Conservation (phyloP, 2,888 invertebrate species). For the Oxystoma pomonae region DNA sequence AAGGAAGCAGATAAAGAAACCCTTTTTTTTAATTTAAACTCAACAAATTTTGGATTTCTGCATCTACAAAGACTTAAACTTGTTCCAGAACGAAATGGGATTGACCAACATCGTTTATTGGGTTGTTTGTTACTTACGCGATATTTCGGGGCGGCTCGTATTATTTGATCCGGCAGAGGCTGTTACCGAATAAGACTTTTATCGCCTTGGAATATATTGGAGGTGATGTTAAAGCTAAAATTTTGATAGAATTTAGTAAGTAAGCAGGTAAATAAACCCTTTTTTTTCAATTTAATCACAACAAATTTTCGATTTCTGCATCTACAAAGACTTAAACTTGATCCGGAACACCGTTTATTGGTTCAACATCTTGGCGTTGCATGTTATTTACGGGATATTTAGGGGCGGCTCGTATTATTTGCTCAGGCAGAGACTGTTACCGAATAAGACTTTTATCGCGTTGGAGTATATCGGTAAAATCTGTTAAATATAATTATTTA, state of each 20-base stretch:
- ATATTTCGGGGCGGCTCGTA: constrained; percentile 63
- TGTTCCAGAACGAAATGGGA: constrained; percentile 71
- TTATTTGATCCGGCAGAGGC: constrained; percentile 68
- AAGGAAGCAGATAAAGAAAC: too few species aligned
- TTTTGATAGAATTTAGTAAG: too few species aligned
- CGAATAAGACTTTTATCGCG: constrained; percentile 66
- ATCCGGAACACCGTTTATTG: constrained; percentile 67
- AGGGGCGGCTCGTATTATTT: constrained; percentile 68
- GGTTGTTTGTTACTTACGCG: too few species aligned
- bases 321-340: constrained; percentile 68
- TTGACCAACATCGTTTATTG: constrained; percentile 65
- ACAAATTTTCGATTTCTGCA: constrained; percentile 72
- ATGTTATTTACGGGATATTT: constrained; percentile 58
- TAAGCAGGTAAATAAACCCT: too few species aligned
- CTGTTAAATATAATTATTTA: constrained; percentile 58
- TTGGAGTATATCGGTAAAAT: constrained; percentile 66
- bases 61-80: constrained; percentile 67
- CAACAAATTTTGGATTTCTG: too few species aligned
- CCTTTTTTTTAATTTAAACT: too few species aligned
- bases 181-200: constrained; percentile 68
- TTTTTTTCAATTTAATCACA: too few species aligned
- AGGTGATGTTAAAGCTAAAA: too few species aligned
- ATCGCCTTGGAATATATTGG: constrained; percentile 67
- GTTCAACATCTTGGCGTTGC: constrained; percentile 62
- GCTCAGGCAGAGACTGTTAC: constrained; percentile 65